A percentile compares a stretch with the other conserved stretches of the same genome.
Conservation (phyloP, 2,888 invertebrate genomes). For the Drosophila flavopinicola region DNA sequence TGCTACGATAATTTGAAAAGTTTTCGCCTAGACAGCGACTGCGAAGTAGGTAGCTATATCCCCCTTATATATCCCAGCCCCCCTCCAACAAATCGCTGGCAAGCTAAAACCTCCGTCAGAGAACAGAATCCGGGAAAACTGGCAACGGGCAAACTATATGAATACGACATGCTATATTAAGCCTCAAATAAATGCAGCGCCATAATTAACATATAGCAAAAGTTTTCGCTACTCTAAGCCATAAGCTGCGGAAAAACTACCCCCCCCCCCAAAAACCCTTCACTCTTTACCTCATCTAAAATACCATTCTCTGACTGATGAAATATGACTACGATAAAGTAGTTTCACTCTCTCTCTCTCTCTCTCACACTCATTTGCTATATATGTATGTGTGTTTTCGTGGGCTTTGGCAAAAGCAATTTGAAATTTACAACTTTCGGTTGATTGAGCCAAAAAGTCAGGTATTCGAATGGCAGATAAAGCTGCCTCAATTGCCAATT, state of each 20-base stretch:
- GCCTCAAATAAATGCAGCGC: slow-evolving; percentile 78
- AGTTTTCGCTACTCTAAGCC: slow-evolving; percentile 65
- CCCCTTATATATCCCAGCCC: slow-evolving; percentile 4
- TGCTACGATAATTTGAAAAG: slow-evolving; percentile 79
- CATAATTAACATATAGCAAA: slow-evolving; percentile 81
- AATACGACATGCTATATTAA: slow-evolving; percentile 73
- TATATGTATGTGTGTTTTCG: not conserved
- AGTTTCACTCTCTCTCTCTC: slow-evolving; percentile 20
- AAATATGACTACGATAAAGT: slow-evolving; percentile 59
- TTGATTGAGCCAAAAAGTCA: slow-evolving; percentile 61
- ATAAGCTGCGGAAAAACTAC: slow-evolving; percentile 51
- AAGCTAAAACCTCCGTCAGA: slow-evolving; percentile 1
- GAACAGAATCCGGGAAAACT: slow-evolving; percentile 32
- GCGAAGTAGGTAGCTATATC: slow-evolving; percentile 42
- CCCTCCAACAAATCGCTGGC: slow-evolving; percentile 21
- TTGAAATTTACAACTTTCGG: slow-evolving; percentile 73
- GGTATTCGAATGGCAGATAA: slow-evolving; percentile 17
- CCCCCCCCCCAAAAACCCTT: not conserved
- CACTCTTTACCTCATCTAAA: not conserved
- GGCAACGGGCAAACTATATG: slow-evolving; percentile 58
- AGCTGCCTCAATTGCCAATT: slow-evolving; percentile 30
- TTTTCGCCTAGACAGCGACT: slow-evolving; percentile 75
- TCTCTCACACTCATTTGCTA: not conserved
- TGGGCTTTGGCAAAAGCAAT: slow-evolving; percentile 48
- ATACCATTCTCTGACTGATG: slow-evolving; percentile 43